These are phyloP conservation scores for Hoplodrina blanda DNA, from an alignment of 2,888 invertebrate species.

Conservation along the genomic window DNA sequence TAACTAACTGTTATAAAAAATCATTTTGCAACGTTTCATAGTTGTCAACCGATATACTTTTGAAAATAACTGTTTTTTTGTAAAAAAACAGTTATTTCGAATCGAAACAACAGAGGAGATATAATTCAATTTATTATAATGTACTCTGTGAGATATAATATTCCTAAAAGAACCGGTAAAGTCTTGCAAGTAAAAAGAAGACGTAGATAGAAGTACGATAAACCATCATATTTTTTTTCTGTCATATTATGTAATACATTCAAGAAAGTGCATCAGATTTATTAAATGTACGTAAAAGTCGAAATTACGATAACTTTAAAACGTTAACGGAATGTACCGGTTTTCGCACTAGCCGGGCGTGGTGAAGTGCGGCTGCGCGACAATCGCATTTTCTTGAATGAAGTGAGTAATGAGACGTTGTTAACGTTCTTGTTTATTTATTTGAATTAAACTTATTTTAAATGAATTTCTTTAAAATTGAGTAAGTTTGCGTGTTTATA, in stretches of 20 bases:
- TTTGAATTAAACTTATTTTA: slow-evolving; percentile 71
- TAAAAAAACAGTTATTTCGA: no score
- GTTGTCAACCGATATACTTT: no score
- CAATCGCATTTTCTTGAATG: slow-evolving; percentile 76
- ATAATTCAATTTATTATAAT: no score
- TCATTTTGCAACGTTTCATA: no score
- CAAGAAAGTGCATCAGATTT: neutral
- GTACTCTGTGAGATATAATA: no score
- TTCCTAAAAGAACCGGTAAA: neutral
- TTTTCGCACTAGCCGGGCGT: slow-evolving; percentile 84
- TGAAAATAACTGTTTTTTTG: no score
- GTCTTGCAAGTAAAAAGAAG: neutral
- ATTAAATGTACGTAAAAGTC: neutral
- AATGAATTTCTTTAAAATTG: slow-evolving; percentile 65
- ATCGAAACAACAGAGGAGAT: no score
- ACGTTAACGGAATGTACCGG: slow-evolving; percentile 65
- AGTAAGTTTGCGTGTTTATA: slow-evolving; percentile 46
- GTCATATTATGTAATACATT: neutral
- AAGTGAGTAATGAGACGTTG: slow-evolving; percentile 81
- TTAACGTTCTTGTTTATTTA: slow-evolving; percentile 81
- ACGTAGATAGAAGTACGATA: no score
- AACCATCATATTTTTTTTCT: neutral
- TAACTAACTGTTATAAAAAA: no score
- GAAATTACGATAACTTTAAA: slow-evolving; percentile 24
- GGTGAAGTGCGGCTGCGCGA: slow-evolving; percentile 89